Evolutionary conservation across 2,797 vertebrate species (phyloP), one percentile per base, ranked within the genome.

Genomic region (Molossus alvarezi): DNA sequence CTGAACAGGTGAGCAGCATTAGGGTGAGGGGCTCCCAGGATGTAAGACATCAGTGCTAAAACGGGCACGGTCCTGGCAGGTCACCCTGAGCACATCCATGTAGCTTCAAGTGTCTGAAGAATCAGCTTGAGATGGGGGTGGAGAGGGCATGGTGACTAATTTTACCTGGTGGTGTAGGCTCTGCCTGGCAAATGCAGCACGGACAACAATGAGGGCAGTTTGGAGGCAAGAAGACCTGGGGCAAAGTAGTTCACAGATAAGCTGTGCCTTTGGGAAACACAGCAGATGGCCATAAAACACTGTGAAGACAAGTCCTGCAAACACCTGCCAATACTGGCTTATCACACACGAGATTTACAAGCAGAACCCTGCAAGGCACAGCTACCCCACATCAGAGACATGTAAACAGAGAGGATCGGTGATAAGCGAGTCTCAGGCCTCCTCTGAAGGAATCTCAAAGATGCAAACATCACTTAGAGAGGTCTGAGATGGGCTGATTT

Each of bases 321-420:
- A 96, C 82, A 95, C 53, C 88, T 97, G 93, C 95, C 96, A 96
- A 82, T 79, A 79, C 79, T 37, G 3, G 6, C 94, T 94, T 97
- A 96, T 97, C 95, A 77, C 62, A 95, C 82, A 58, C 29, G n/a
- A 84, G 96, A 97, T 83, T 94, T 97, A 90, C 53, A 97, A 95
- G 84, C 72, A 75, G 55, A 79, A 17, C 71, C 29, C 84, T 97
- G 91, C 90, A 95, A 97, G 95, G 95, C 92, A 91, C 13, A 88
- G 90, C 75, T 96, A 95, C 91, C 88, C 92, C 85, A 84, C 81
- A 95, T 92, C 91, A 96, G 89, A 97, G 96, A 95, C 97, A 75
- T 1, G 10, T 87, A 97, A 97, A 97, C 94, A 92, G 55, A 97
- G 11, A 97, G 91, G 82, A 33, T 57, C 55, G 96, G 55, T 88